A percentile compares a stretch with the other conserved stretches of the same genome.
Evolutionary conservation across 1,140 invertebrate genomes (phyloP).

Genomic region (Drosophila kepulauana): DNA sequence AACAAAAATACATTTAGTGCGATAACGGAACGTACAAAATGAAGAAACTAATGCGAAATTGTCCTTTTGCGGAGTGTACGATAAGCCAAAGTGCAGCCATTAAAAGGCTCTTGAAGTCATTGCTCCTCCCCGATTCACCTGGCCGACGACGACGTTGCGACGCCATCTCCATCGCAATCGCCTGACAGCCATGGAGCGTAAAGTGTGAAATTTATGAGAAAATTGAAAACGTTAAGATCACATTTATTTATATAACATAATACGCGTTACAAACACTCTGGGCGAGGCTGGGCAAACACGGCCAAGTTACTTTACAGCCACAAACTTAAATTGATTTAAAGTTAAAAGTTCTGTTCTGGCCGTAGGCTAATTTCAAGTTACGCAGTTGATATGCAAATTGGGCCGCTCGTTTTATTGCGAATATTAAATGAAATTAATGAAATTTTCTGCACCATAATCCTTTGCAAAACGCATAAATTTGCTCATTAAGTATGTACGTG

Average conservation of each 20-base stretch:
- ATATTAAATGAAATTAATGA: conserved; percentile 83
- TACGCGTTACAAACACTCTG: not conserved
- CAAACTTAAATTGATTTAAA: conserved; percentile 67
- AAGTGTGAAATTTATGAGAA: conserved; percentile 63
- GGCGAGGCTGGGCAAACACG: conserved; percentile 12
- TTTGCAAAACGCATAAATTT: conserved; percentile 83
- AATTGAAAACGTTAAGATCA: conserved; percentile 47
- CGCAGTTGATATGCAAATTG: conserved; percentile 71
- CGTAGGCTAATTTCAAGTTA: conserved; percentile 18
- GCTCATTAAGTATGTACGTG: conserved; percentile 64
- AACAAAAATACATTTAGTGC: conserved; percentile 31
- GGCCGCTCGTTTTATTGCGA: conserved; percentile 72
- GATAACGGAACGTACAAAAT: conserved; percentile 30
- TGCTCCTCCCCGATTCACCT: conserved; percentile 3
- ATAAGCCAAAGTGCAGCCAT: conserved; percentile 57
- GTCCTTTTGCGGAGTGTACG: conserved; percentile 60
- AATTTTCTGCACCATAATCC: conserved; percentile 82
- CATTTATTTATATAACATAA: conserved; percentile 22
- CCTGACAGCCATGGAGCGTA: conserved; percentile 41
- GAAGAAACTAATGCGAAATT: conserved; percentile 36
- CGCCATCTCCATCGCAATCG: not conserved
- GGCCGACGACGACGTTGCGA: not conserved
- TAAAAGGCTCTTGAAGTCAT: conserved; percentile 52
- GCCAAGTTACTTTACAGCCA: conserved; percentile 18
- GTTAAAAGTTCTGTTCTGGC: conserved; percentile 45